Evolutionary conservation across 2,797 vertebrate genomes (phyloP).

Genomic region (Okamejei kenojei): DNA sequence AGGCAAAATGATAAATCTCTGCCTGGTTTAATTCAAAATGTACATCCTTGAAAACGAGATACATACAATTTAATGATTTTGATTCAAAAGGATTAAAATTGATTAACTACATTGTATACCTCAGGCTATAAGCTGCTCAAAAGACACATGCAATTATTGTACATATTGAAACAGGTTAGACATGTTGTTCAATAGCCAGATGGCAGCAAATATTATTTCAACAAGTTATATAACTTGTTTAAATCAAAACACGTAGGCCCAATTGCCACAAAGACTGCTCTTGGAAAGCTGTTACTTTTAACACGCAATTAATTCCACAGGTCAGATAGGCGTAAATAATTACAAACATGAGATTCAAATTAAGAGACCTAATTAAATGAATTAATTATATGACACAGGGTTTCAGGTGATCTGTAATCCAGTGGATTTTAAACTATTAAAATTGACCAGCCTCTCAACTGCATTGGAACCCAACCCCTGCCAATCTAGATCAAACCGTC

Average conservation of each 20-base stretch:
- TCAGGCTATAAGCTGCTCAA: not conserved
- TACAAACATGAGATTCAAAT: not conserved
- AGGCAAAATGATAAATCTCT: not conserved
- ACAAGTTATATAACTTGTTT: not conserved
- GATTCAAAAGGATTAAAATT: not conserved
- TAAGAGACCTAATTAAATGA: not conserved
- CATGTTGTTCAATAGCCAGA: not conserved
- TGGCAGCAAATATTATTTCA: not conserved
- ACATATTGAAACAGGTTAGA: not conserved
- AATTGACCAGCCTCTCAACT: not conserved
- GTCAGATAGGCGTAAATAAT: not conserved
- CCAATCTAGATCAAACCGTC: too few relatives aligned
- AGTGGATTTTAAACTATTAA: not conserved
- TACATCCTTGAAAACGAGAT: not conserved
- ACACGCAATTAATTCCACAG: not conserved
- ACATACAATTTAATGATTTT: not conserved
- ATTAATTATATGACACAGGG: not conserved
- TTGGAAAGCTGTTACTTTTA: not conserved
- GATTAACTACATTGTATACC: not conserved
- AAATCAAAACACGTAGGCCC: not conserved
- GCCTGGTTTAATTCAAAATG: too few relatives aligned
- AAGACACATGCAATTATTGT: not conserved
- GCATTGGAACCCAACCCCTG: too few relatives aligned
- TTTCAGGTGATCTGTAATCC: not conserved
- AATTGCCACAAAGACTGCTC: not conserved